phyloP scores from a whole-genome alignment of 2,797 vertebrate genomes.

The Crypturellus tataupa region DNA sequence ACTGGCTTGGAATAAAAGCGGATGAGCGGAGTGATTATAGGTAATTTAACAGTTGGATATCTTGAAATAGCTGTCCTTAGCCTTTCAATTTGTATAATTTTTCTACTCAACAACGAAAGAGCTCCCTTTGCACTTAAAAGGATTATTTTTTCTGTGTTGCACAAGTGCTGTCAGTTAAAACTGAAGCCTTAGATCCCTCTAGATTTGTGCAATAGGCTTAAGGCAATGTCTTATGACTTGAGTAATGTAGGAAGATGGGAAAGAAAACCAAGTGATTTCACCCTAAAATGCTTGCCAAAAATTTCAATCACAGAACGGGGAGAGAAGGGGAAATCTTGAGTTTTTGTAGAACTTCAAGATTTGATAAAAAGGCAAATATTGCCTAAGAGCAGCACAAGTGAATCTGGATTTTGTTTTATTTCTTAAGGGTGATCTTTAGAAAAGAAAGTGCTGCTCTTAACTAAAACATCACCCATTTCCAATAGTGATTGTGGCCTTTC shows the following conservation, averaged over 20 bases:
- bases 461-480: accelerated
- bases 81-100: neutral
- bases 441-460: neutral
- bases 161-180: neutral
- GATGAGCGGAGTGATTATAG: slow-evolving; percentile 96
- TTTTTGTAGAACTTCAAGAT: neutral
- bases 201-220: neutral
- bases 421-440: neutral
- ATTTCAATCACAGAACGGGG: neutral
- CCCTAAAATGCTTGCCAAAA: accelerated
- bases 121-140: neutral
- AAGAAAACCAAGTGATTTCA: neutral
- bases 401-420: neutral
- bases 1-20: slow-evolving; percentile 93
- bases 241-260: neutral
- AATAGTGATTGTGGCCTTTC: neutral
- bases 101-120: neutral
- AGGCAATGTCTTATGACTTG: neutral
- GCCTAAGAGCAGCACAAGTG: neutral
- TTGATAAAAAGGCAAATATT: neutral
- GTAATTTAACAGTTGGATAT: slow-evolving; percentile 78
- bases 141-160: neutral
- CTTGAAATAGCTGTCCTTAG: neutral
- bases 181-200: neutral
- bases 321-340: accelerated